Conservation (phyloP, 2,797 vertebrate genomes). For the Astyanax mexicanus region DNA sequence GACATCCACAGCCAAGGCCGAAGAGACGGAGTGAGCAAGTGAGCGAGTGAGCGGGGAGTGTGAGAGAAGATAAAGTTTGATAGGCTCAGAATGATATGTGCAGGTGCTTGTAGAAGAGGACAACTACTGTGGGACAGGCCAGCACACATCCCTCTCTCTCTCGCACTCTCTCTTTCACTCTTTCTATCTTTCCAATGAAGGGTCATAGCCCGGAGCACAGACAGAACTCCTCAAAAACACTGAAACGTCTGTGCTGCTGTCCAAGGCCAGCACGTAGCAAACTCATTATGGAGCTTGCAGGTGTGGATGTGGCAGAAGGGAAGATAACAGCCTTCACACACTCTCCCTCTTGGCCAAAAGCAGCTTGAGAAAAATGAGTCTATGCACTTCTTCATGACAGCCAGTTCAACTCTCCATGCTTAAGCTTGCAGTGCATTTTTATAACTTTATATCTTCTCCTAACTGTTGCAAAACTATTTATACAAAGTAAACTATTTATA, state of each 20-base stretch:
- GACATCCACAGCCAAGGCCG: background rate
- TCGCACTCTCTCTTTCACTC: constrained; percentile 28
- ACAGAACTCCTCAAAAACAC: constrained; percentile 55
- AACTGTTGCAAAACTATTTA: background rate
- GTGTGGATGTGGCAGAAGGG: constrained; percentile 56
- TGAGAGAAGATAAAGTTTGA: constrained; percentile 40
- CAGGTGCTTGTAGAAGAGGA: constrained; percentile 60
- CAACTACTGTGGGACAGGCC: constrained; percentile 46
- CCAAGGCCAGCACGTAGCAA: constrained; percentile 42
- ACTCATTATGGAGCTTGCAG: constrained; percentile 56
- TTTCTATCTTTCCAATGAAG: constrained; percentile 26
- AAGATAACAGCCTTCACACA: constrained; percentile 68
- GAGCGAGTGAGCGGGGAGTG: constrained; percentile 28
- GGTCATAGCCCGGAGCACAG: constrained; percentile 30
- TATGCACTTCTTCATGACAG: background rate
- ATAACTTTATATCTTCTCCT: no score
- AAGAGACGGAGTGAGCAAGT: constrained; percentile 38
- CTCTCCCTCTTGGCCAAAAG: constrained; percentile 44
- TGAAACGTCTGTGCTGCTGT: constrained; percentile 43
- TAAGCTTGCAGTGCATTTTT: background rate
- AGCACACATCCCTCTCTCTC: constrained; percentile 59
- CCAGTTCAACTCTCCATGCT: background rate
- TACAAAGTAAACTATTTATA: no score
- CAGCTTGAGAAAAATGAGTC: background rate
- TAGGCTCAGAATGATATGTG: constrained; percentile 36